phyloP scores from a whole-genome alignment of 2,888 invertebrate genomes.

The Lumbricus terrestris region DNA sequence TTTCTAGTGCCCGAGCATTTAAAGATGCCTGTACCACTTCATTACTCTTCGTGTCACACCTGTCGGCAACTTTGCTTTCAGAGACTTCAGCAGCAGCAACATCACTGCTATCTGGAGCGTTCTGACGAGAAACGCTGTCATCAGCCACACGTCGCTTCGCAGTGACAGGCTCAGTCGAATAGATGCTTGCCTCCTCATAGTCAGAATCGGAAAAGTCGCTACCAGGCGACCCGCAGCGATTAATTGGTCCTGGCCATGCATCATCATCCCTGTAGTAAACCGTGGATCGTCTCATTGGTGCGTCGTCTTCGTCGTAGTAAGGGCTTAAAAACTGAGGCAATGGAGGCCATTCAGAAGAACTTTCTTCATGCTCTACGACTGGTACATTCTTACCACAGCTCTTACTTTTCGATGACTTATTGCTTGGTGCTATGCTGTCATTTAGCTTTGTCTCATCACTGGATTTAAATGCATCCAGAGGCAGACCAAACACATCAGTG shows the following conservation, averaged over 20 bases:
- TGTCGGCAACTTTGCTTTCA: background rate
- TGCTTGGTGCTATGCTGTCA: background rate
- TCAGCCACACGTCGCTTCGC: too few relatives aligned
- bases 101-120: background rate
- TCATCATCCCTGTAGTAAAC: background rate
- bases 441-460: background rate
- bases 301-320: background rate
- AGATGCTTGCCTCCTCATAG: too few relatives aligned
- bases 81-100: background rate
- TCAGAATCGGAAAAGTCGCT: too few relatives aligned
- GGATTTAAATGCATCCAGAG: background rate
- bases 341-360: background rate
- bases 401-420: background rate
- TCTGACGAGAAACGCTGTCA: too few relatives aligned
- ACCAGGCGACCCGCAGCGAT: background rate
- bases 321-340: background rate
- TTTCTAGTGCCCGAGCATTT: background rate
- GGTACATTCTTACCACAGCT: background rate
- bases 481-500: background rate
- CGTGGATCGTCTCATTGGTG: background rate
- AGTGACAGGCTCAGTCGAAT: too few relatives aligned
- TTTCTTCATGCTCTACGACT: background rate
- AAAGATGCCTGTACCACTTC: background rate
- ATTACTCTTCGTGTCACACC: background rate
- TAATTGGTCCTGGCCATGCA: background rate